Percentiles rank a stretch among this genome's conserved stretches.
Evolutionary conservation across 2,113 vertebrate species (phyloP).

Genomic region (Lathamus discolor): DNA sequence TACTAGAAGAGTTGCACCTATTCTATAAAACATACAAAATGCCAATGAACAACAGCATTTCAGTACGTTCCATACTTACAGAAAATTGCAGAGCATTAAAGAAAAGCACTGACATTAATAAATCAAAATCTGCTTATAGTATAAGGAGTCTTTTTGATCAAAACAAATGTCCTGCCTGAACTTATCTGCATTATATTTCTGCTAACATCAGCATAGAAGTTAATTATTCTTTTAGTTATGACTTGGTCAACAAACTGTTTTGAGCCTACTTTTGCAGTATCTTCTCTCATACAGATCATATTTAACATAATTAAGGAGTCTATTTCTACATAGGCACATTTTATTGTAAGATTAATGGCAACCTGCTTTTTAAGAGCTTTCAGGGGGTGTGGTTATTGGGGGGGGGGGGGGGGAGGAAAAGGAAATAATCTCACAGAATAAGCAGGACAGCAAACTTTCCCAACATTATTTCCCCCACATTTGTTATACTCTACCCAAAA

Average conservation of each 20-base stretch:
- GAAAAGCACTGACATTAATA: not conserved
- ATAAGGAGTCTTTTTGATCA: not conserved
- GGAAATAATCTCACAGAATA: not conserved
- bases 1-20: not conserved
- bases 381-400: no score
- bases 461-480: not conserved
- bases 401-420: no score
- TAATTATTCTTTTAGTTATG: not conserved
- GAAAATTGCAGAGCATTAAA: not conserved
- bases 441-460: not conserved
- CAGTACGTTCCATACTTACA: not conserved
- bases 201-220: not conserved
- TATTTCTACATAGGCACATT: not conserved
- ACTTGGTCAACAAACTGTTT: not conserved
- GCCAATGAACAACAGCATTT: not conserved
- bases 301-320: not conserved
- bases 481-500: not conserved
- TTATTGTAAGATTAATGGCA: not conserved
- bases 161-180: not conserved
- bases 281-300: not conserved
- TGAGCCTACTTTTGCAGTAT: not conserved
- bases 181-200: not conserved
- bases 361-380: not conserved
- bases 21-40: not conserved
- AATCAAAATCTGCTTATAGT: not conserved